Evolutionary conservation across 2,888 invertebrate genomes (phyloP).

Genomic region (Macrosiphum euphorbiae): DNA sequence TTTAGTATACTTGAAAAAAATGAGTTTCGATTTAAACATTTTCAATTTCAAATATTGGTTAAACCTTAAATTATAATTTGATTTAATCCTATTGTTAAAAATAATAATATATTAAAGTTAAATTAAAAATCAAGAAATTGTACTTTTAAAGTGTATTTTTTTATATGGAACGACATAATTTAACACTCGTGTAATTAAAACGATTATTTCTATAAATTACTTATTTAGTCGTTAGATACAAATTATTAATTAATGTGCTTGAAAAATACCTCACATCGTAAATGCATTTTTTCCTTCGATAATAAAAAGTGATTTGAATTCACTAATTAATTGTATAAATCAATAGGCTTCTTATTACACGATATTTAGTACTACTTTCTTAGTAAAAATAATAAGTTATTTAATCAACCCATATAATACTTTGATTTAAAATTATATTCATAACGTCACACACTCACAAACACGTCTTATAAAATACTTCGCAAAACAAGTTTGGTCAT

Average conservation of each 20-base stretch:
- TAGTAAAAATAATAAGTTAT: background rate
- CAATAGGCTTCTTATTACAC: background rate
- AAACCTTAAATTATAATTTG: no score
- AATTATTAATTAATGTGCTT: background rate
- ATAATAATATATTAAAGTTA: no score
- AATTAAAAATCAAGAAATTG: no score
- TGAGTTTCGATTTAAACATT: no score
- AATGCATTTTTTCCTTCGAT: background rate
- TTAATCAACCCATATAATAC: background rate
- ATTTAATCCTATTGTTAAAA: no score
- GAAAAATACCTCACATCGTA: background rate
- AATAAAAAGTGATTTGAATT: background rate
- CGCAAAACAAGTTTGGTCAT: background rate
- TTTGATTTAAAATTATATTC: background rate
- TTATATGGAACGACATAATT: background rate
- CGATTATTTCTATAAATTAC: background rate
- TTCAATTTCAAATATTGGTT: no score
- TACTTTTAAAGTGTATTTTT: no score
- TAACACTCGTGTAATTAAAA: background rate
- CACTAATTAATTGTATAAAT: background rate
- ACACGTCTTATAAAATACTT: background rate
- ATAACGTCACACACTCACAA: background rate
- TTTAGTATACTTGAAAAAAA: no score
- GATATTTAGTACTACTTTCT: background rate
- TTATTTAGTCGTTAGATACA: background rate